Conservation (phyloP, 53 echinoderm and acorn worm genomes). For the Luidia sarsii region DNA sequence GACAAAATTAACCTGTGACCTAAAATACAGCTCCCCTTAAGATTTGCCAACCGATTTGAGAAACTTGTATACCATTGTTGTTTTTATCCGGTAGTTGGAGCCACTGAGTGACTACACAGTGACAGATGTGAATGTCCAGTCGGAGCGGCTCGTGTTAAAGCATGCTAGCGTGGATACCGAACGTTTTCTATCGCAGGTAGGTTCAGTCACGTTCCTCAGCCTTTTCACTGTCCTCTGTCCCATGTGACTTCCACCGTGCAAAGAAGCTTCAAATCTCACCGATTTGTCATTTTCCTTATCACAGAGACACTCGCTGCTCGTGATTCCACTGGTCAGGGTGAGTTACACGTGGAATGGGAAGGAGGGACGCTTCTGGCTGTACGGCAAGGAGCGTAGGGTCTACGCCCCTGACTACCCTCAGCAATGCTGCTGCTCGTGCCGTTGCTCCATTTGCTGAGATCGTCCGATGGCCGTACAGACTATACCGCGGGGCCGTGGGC, state of each 20-base stretch:
- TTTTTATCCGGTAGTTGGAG: conserved; percentile 12
- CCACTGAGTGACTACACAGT: conserved; percentile 33
- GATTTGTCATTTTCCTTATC: neutral
- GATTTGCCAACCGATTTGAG: too few species aligned
- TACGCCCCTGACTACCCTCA: conserved; percentile 74
- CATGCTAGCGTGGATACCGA: conserved; percentile 42
- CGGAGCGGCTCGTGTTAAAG: conserved; percentile 36
- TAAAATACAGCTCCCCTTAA: too few species aligned
- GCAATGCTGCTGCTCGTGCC: conserved; percentile 62
- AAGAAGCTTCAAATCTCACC: neutral
- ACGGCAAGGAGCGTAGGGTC: conserved; percentile 54
- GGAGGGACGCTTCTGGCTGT: conserved; percentile 62
- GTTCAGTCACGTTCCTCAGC: too few species aligned
- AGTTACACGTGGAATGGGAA: conserved; percentile 56
- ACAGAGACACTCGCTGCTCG: conserved; percentile 54
- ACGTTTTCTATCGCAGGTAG: conserved; percentile 54
- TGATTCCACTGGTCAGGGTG: conserved; percentile 62
- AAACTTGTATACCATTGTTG: too few species aligned
- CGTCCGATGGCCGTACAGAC: too few species aligned
- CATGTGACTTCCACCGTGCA: neutral
- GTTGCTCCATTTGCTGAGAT: conserved; percentile 51
- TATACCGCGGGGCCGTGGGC: too few species aligned
- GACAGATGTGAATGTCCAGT: conserved; percentile 50
- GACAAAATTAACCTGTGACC: too few species aligned
- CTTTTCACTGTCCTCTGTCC: too few species aligned